These are phyloP conservation scores for Rattus norvegicus DNA, from an alignment of 2,113 vertebrate species.

Conservation along the genomic window DNA sequence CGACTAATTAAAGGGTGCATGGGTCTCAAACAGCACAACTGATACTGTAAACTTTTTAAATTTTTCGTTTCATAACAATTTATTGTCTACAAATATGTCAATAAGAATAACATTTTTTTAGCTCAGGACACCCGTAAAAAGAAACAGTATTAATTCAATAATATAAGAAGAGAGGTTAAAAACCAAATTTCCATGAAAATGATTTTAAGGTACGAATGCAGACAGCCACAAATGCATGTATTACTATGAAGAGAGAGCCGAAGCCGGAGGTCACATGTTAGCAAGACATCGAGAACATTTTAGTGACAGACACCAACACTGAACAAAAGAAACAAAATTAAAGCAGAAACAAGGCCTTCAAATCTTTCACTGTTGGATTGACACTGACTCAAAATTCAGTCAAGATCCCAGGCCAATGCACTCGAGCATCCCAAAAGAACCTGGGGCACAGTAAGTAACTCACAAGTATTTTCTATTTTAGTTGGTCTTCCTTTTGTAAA, in stretches of 20 bases:
- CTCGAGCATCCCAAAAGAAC: not conserved
- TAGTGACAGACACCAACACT: not conserved
- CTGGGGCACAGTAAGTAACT: constrained; percentile 45
- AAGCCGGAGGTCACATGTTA: not conserved
- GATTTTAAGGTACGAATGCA: not conserved
- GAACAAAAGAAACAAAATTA: not conserved
- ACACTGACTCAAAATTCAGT: constrained; percentile 59
- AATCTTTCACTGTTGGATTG: constrained; percentile 30
- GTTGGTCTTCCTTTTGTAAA: not conserved
- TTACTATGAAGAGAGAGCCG: not conserved
- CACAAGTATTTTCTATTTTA: not conserved
- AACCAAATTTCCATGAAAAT: not conserved
- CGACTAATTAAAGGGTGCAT: not conserved
- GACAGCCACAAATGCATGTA: not conserved
- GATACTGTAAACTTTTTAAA: not conserved
- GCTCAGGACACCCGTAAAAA: not conserved
- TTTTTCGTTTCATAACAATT: not conserved
- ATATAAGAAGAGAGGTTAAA: not conserved
- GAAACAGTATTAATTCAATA: not conserved
- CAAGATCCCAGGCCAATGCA: not conserved
- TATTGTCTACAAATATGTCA: not conserved
- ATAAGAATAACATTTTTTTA: not conserved
- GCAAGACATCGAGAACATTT: not conserved
- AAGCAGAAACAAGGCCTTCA: not conserved
- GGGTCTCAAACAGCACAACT: not conserved